Evolutionary conservation across 2,888 invertebrate species (phyloP), one percentile per base, ranked within the genome.

Genomic region (Lasioglossum vierecki): DNA sequence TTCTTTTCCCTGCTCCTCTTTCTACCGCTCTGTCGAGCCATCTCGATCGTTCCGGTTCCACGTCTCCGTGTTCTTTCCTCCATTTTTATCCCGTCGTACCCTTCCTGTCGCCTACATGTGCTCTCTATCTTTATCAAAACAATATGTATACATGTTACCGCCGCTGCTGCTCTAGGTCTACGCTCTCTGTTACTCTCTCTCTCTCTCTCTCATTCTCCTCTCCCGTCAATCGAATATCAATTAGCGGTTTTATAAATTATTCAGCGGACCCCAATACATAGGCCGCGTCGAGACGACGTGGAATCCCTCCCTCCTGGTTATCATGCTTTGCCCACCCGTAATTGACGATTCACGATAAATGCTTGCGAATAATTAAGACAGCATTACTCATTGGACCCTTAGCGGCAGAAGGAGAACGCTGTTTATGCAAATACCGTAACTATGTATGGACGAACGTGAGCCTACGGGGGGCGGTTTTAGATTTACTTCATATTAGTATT

Each of bases 41-140:
- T 79, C 35, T 53, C 83, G 78, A 80, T 85, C 84, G 79, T 83
- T 78, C 81, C 82, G 78, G 77, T 86, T 87, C 83, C 87, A 79
- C 86, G 88, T 85, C 82, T 82, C 82, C 84, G 86, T 86, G 73
- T 74, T 73, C 75, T 70, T 78, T 46, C 75, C 74, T 84, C 78
- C 83, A 79, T 84, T 84, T 83, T 75, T 77, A 71, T 83, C 79
- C 83, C 72, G 53, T 35, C 63, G 30, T 57, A 63, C 53, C 74
- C 22, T 35, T 60, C 49, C 41, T 11, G 30, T 74, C 74, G 11
- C 53, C 76, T 75, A 78, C 83, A 83, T 79, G 83, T 83, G 79
- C 44, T 70, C 76, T 78, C 63, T 77, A 35, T 26, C 83, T 76
- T 79, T 75, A 78, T 84, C 84, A 83, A 84, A 84, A 84, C 84